Percentiles rank a stretch among this genome's conserved stretches.
Evolutionary conservation across 2,888 invertebrate genomes (phyloP).

Genomic region (Salticus scenicus): DNA sequence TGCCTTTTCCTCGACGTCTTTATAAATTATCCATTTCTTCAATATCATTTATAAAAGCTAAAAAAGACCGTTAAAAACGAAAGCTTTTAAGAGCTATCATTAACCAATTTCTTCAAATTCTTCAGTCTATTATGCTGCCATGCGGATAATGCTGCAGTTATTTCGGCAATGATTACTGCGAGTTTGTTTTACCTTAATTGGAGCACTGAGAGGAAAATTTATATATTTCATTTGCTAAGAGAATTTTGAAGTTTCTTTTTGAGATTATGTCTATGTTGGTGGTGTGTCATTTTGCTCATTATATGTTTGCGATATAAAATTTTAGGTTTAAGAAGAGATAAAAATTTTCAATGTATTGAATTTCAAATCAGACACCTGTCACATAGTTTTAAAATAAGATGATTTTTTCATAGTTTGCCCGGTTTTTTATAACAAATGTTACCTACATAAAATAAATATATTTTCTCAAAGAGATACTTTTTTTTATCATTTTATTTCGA

Average conservation of each 20-base stretch:
- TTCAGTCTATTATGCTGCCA: background rate
- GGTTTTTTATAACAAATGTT: too few relatives aligned
- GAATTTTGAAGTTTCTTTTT: slow-evolving; percentile 3
- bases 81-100: slow-evolving; percentile 19
- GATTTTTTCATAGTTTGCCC: too few relatives aligned
- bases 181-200: slow-evolving; percentile 27
- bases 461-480: too few relatives aligned
- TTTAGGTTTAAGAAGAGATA: background rate
- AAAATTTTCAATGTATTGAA: background rate
- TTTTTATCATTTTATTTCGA: too few relatives aligned
- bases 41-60: background rate
- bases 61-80: background rate
- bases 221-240: slow-evolving; percentile 23
- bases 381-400: too few relatives aligned
- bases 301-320: background rate
- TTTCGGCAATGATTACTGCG: slow-evolving; percentile 20
- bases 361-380: slow-evolving; percentile 1
- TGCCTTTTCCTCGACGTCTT: background rate
- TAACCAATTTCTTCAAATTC: slow-evolving; percentile 18
- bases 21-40: background rate
- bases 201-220: slow-evolving; percentile 19
- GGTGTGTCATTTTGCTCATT: too few relatives aligned
- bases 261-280: background rate
- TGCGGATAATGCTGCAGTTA: background rate
- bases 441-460: too few relatives aligned